Conservation (phyloP, 2,797 vertebrate species). For the Cuculus canorus region DNA sequence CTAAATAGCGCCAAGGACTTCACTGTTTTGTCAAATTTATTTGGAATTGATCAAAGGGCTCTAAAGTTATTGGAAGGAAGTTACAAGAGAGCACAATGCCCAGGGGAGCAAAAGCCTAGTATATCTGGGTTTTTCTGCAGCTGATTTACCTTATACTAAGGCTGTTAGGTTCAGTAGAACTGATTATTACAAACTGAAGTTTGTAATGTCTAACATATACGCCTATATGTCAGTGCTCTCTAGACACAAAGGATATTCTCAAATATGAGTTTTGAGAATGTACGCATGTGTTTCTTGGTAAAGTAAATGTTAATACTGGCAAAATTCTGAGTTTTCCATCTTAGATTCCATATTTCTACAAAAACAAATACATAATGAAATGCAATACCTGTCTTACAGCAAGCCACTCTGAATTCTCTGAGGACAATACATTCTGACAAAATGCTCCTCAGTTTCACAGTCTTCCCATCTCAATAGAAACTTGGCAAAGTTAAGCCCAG, state of each 20-base stretch:
- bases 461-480: not conserved
- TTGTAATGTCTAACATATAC: not conserved
- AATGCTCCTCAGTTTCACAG: not conserved
- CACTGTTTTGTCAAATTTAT: not conserved
- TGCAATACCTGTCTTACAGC: not conserved
- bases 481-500: not conserved
- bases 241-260: not conserved
- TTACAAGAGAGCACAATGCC: not conserved
- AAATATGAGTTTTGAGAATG: not conserved
- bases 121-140: not conserved
- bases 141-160: not conserved
- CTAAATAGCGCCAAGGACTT: not conserved
- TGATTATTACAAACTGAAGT: fast-evolving
- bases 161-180: not conserved
- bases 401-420: not conserved
- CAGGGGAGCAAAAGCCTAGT: not conserved
- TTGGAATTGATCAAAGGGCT: not conserved
- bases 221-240: not conserved
- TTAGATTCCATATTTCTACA: not conserved
- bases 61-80: not conserved
- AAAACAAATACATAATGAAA: not conserved
- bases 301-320: not conserved
- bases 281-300: not conserved
- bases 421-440: not conserved
- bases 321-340: not conserved